phyloP scores from a whole-genome alignment of 2,797 vertebrate genomes.

The Erethizon dorsatum region DNA sequence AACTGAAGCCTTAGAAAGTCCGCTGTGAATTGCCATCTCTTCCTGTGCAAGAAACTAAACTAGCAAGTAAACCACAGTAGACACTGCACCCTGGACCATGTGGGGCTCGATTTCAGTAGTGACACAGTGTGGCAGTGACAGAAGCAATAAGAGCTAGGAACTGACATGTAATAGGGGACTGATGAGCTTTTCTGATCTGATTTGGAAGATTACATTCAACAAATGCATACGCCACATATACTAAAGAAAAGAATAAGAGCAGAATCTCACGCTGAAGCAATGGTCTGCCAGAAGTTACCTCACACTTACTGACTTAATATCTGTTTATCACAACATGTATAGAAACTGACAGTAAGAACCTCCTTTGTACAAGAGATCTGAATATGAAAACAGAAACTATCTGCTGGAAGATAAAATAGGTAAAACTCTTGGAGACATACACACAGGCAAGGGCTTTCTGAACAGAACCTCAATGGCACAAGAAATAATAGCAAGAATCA shows the following conservation, averaged over 20 bases:
- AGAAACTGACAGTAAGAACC: background rate
- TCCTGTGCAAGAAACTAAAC: conserved; percentile 20
- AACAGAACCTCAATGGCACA: background rate
- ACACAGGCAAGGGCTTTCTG: background rate
- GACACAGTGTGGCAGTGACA: background rate
- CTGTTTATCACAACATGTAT: background rate
- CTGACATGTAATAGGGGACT: background rate
- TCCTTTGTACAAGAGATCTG: background rate
- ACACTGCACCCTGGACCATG: background rate
- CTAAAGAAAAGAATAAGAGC: background rate
- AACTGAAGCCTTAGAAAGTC: conserved; percentile 54
- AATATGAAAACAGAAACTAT: background rate
- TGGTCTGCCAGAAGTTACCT: background rate
- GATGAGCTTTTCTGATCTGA: background rate
- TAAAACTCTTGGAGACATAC: background rate
- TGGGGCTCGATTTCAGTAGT: conserved; percentile 5
- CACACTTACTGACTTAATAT: background rate
- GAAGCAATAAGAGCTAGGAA: conserved; percentile 11
- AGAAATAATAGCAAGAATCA: background rate
- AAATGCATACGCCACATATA: background rate
- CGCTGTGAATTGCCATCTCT: background rate
- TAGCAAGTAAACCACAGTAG: background rate
- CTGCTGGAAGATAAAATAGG: background rate
- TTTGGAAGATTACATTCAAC: background rate
- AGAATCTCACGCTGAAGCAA: background rate